phyloP scores from a whole-genome alignment of 2,113 vertebrate species.

The Siphamia tubifer region DNA sequence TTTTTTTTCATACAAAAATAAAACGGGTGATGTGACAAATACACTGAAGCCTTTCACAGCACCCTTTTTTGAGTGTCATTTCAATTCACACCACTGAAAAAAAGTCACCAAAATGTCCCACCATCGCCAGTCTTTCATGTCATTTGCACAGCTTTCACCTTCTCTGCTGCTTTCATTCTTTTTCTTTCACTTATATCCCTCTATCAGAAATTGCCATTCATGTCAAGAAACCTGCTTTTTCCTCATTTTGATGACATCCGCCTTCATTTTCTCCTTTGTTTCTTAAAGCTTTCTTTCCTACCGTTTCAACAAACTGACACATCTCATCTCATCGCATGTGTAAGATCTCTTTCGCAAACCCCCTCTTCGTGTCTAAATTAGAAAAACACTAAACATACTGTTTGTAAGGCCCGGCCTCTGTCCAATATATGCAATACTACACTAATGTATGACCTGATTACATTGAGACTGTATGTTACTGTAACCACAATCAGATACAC shows the following conservation, averaged over 20 bases:
- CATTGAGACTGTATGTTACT: conserved; percentile 16
- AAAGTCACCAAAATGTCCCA: conserved; percentile 18
- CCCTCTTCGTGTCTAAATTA: not conserved
- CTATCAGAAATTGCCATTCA: not conserved
- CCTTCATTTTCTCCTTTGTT: not conserved
- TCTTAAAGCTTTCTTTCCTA: not conserved
- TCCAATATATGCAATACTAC: conserved; percentile 44
- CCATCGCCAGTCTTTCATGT: not conserved
- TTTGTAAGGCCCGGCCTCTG: conserved; percentile 74
- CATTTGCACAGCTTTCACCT: not conserved
- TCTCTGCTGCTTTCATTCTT: not conserved
- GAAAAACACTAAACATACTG: conserved; percentile 1
- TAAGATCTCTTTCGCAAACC: not conserved
- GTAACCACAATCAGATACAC: conserved; percentile 4
- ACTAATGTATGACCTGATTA: conserved; percentile 33
- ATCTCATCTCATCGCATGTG: not conserved
- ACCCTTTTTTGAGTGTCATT: conserved; percentile 31
- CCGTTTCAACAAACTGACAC: not conserved
- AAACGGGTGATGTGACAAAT: conserved; percentile 50
- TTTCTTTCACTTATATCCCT: not conserved
- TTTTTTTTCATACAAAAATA: conserved; percentile 70
- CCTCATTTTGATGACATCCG: not conserved
- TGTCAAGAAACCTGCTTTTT: conserved; percentile 23
- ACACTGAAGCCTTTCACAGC: conserved; percentile 44
- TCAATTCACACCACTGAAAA: conserved; percentile 23